phyloP scores from a whole-genome alignment of 2,797 vertebrate genomes.

The Acrocephalus scirpaceus region DNA sequence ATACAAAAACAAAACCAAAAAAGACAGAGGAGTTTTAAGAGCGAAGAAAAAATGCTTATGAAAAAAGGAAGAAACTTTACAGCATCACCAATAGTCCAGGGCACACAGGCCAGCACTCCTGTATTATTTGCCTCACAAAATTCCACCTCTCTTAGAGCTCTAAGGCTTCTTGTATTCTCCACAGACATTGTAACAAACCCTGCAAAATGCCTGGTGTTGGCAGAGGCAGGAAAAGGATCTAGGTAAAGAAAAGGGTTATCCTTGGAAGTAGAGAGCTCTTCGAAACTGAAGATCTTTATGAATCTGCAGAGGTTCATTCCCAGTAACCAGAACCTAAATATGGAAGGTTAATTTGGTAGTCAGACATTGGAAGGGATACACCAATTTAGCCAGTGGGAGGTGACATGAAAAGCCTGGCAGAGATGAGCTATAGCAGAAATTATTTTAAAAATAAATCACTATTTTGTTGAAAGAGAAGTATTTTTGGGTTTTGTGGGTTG shows the following conservation, averaged over 20 bases:
- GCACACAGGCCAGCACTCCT: background rate
- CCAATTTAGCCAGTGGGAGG: background rate
- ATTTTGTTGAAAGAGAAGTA: background rate
- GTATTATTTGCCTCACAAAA: background rate
- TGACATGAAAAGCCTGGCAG: background rate
- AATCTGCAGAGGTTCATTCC: background rate
- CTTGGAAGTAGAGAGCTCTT: background rate
- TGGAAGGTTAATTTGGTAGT: background rate
- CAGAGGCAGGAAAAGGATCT: background rate
- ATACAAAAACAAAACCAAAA: background rate
- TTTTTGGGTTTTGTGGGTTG: background rate
- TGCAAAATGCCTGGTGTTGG: background rate
- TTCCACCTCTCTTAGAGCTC: background rate
- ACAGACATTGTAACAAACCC: background rate
- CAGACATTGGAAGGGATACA: background rate
- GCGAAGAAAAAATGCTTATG: background rate
- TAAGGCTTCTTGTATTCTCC: background rate
- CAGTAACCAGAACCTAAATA: background rate
- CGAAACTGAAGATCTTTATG: background rate
- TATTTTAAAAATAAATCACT: background rate
- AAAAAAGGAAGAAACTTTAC: background rate
- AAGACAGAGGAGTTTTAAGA: background rate
- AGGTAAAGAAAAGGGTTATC: background rate
- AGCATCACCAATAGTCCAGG: background rate
- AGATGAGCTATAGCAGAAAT: background rate